Percentiles rank a stretch among this genome's conserved stretches.
These are phyloP conservation scores for Rhyacophila brunnea DNA, from an alignment of 1,140 invertebrate genomes.

Conservation along the genomic window DNA sequence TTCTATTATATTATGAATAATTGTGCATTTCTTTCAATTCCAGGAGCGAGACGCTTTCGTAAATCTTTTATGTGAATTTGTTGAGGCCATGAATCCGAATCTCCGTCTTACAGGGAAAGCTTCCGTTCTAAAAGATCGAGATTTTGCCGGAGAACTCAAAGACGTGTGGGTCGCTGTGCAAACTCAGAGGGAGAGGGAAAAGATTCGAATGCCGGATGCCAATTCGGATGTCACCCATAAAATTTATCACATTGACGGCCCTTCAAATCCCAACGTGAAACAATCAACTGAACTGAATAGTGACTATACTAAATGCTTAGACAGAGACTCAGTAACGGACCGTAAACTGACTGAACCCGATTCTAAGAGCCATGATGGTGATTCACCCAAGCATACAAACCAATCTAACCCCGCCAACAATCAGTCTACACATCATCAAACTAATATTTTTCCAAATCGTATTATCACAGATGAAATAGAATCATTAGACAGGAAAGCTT, in stretches of 20 bases:
- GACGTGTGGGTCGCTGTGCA: slow-evolving; percentile 71
- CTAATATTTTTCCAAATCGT: too few species aligned
- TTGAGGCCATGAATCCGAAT: slow-evolving; percentile 67
- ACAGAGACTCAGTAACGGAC: too few species aligned
- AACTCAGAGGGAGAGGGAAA: slow-evolving; percentile 61
- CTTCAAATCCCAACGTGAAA: background rate
- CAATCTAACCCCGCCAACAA: too few species aligned
- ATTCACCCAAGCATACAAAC: too few species aligned
- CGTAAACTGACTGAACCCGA: too few species aligned
- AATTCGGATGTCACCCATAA: slow-evolving; percentile 53
- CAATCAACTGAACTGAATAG: too few species aligned
- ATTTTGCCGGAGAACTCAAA: slow-evolving; percentile 69
- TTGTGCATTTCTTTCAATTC: slow-evolving; percentile 33
- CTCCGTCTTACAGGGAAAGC: slow-evolving; percentile 59
- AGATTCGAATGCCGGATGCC: slow-evolving; percentile 49
- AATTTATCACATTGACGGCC: slow-evolving; percentile 29
- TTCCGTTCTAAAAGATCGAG: slow-evolving; percentile 64
- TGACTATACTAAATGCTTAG: too few species aligned
- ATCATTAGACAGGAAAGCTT: too few species aligned
- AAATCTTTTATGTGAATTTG: slow-evolving; percentile 67
- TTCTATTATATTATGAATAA: too few species aligned
- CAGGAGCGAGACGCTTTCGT: slow-evolving; percentile 64
- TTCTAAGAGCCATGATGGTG: too few species aligned
- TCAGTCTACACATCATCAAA: too few species aligned
- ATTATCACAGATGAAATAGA: too few species aligned